A percentile compares a stretch with the other conserved stretches of the same genome.
Evolutionary conservation across 2,797 vertebrate species (phyloP).

Genomic region (Varecia variegata): DNA sequence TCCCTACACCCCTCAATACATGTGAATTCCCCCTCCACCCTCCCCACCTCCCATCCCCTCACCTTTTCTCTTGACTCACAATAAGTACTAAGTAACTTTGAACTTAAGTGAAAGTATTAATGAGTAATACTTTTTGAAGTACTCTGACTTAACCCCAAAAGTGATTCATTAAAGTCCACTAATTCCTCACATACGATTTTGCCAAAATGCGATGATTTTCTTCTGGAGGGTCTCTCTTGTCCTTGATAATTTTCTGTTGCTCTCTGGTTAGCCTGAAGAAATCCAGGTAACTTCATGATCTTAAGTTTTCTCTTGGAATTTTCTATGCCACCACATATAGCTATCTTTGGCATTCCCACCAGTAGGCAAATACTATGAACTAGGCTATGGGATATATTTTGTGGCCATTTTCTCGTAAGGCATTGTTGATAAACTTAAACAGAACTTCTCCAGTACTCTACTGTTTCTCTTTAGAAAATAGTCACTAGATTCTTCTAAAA

Average conservation of each 20-base stretch:
- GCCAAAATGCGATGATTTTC: not conserved
- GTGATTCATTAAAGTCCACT: not conserved
- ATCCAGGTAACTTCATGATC: not conserved
- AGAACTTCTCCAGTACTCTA: not conserved
- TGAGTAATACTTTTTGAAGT: not conserved
- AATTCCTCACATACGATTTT: not conserved
- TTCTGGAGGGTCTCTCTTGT: not conserved
- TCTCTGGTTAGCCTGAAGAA: not conserved
- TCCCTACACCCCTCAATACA: not conserved
- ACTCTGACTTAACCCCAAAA: not conserved
- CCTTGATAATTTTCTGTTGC: not conserved
- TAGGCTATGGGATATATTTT: not conserved
- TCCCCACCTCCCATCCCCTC: too few relatives aligned
- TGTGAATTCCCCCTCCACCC: not conserved
- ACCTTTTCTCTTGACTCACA: not conserved
- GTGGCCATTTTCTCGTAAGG: not conserved
- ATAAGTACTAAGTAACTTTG: not conserved
- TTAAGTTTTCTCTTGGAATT: conserved; percentile 15
- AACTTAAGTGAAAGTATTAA: not conserved
- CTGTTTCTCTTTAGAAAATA: not conserved
- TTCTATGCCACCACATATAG: not conserved
- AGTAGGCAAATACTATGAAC: not conserved
- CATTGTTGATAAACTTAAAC: not conserved
- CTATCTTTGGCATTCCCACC: not conserved
- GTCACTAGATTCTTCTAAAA: not conserved